Evolutionary conservation across 2,888 invertebrate genomes (phyloP), one percentile per base, ranked within the genome.

Genomic region (Synergus itoensis): DNA sequence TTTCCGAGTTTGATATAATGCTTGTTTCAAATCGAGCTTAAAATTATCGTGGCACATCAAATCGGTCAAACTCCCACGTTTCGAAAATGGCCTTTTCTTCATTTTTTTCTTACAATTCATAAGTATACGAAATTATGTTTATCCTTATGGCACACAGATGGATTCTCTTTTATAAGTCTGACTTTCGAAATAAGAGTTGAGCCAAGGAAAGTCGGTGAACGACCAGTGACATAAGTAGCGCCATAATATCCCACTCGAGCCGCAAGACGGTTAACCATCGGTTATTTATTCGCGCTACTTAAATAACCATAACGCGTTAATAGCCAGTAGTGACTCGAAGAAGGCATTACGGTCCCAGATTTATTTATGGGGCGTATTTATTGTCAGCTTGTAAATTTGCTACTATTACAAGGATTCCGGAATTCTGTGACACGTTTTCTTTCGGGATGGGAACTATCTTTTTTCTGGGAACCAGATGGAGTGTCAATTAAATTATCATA

Each of bases 271-370:
- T 87, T 86, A 87, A 87, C 81, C 86, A 85, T 86, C 85, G 80
- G 87, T 89, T 89, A 89, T 89, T 89, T 89, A 89, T 88, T 88
- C 84, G 85, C 83, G 84, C 87, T 88, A 87, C 87, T 88, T 89
- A 88, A 89, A 90, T 88, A 88, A 88, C 88, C 89, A 89, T 89
- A 89, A 87, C 86, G 86, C 87, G 88, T 88, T 89, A 90, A 90
- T 89, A 88, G 88, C 86, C 84, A 84, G 85, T 86, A 85, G 84
- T 82, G 84, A 67, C 78, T 83, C 79, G 84, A 82, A 73, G 73
- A 80, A 81, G 84, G 81, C 82, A 81, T 80, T 77, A 78, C 81
- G 82, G 81, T 57, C 76, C 79, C 79, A 86, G 85, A 90, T 90
- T 89, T 89, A 89, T 89, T 89, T 89, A 89, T 88, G 87, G 86